phyloP scores from a whole-genome alignment of 2,113 vertebrate genomes.

The Triplophysa dalaica region DNA sequence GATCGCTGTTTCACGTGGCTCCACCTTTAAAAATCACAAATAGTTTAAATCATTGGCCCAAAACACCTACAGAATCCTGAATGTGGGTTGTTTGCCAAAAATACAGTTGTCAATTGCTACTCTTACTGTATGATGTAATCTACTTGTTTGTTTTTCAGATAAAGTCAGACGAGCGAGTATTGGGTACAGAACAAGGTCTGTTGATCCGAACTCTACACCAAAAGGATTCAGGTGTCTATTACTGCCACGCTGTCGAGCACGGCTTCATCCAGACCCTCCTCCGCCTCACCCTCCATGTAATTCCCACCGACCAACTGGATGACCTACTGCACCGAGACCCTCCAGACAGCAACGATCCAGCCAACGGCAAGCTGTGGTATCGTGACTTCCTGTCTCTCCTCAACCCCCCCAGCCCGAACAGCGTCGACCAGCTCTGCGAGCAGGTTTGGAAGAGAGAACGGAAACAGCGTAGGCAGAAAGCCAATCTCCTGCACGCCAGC shows the following conservation, averaged over 20 bases:
- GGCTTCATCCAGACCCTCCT: constrained; percentile 94
- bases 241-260: constrained; percentile 93
- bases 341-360: constrained; percentile 64
- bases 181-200: constrained; percentile 90
- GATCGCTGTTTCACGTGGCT: too few species aligned
- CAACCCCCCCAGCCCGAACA: constrained; percentile 93
- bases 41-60: too few species aligned
- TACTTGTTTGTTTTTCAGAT: constrained; percentile 71
- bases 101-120: background rate
- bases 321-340: constrained; percentile 84
- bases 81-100: background rate
- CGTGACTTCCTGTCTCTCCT: constrained; percentile 97
- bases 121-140: background rate
- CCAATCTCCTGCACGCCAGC: constrained; percentile 64
- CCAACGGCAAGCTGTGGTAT: constrained; percentile 94
- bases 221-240: constrained; percentile 87
- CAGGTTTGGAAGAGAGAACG: constrained; percentile 97
- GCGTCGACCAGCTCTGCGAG: constrained; percentile 97
- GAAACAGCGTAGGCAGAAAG: constrained; percentile 88
- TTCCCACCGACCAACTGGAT: constrained; percentile 89
- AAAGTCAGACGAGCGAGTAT: constrained; percentile 81
- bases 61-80: background rate
- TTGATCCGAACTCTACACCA: constrained; percentile 85
- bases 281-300: constrained; percentile 90
- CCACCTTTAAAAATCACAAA: too few species aligned